Conservation (phyloP, 2,113 vertebrate genomes). For the Coracopsis vasa region DNA sequence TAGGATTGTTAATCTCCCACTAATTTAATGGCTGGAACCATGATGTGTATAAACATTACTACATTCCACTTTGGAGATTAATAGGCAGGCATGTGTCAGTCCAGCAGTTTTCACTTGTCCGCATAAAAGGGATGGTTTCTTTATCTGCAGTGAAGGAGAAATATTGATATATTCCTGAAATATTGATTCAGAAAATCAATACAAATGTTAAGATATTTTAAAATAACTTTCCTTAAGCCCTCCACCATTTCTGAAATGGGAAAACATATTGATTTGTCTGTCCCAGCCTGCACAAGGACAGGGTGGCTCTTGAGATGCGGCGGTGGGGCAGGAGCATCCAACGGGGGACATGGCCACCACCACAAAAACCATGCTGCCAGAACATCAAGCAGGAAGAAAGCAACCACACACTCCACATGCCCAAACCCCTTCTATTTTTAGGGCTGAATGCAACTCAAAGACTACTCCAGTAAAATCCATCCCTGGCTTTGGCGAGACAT, state of each 20-base stretch:
- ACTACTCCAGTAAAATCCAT: not conserved
- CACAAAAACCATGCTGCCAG: not conserved
- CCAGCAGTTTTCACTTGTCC: not conserved
- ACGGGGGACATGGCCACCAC: not conserved
- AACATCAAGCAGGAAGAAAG: not conserved
- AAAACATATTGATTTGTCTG: not conserved
- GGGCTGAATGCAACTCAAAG: not conserved
- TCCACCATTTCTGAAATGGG: not conserved
- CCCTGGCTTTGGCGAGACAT: not conserved
- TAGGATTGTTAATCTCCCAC: constrained; percentile 11
- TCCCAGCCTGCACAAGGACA: not conserved
- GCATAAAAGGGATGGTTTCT: not conserved
- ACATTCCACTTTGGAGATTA: not conserved
- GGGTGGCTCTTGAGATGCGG: not conserved
- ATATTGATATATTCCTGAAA: not conserved
- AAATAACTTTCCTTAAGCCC: constrained; percentile 15
- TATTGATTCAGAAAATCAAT: constrained; percentile 12
- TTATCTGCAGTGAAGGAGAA: rapidly evolving
- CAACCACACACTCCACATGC: not conserved
- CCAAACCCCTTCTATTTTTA: not conserved
- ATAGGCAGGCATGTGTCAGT: not conserved
- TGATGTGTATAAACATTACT: not conserved
- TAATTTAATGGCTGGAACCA: constrained; percentile 24
- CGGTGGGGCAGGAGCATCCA: not conserved
- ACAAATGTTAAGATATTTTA: not conserved